A percentile compares a stretch with the other conserved stretches of the same genome.
Conservation (phyloP, 1,140 invertebrate species). For the Drosophila bifasciata region DNA sequence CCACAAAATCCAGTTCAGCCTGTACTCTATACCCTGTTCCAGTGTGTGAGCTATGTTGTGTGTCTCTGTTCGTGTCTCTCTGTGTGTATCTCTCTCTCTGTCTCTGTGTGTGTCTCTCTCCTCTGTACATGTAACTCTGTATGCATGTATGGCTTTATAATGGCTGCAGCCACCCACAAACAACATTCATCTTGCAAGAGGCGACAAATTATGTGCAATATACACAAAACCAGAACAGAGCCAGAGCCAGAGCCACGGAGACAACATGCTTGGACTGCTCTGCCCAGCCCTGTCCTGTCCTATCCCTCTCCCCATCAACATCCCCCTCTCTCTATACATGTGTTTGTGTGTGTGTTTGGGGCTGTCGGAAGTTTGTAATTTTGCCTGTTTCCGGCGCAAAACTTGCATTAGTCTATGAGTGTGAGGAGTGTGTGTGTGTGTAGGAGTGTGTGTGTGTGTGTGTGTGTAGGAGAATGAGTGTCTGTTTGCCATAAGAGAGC, state of each 20-base stretch:
- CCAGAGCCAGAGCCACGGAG: slow-evolving; percentile 24
- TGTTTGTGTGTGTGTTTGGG: slow-evolving; percentile 62
- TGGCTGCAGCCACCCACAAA: slow-evolving; percentile 64
- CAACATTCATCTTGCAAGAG: slow-evolving; percentile 81
- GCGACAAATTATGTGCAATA: slow-evolving; percentile 81
- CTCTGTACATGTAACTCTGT: slow-evolving; percentile 9
- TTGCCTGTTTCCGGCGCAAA: slow-evolving; percentile 82
- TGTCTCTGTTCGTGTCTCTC: too few species aligned
- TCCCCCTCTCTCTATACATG: slow-evolving; percentile 10
- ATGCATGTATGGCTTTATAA: slow-evolving; percentile 59
- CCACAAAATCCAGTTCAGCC: background rate
- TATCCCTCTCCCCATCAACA: background rate
- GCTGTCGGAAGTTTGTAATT: slow-evolving; percentile 83
- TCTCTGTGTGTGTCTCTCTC: slow-evolving; percentile 8
- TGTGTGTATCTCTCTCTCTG: background rate
- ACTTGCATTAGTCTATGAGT: slow-evolving; percentile 73
- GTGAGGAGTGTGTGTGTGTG: slow-evolving; percentile 21
- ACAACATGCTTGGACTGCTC: slow-evolving; percentile 49
- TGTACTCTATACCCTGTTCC: background rate
- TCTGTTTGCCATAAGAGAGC: too few species aligned
- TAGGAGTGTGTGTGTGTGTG: slow-evolving; percentile 34
- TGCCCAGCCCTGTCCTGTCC: background rate
- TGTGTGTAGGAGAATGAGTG: slow-evolving; percentile 34
- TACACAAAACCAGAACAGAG: slow-evolving; percentile 45
- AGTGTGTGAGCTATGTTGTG: too few species aligned